Conservation (phyloP, 2,797 vertebrate genomes). For the Enteromius anoplus region DNA sequence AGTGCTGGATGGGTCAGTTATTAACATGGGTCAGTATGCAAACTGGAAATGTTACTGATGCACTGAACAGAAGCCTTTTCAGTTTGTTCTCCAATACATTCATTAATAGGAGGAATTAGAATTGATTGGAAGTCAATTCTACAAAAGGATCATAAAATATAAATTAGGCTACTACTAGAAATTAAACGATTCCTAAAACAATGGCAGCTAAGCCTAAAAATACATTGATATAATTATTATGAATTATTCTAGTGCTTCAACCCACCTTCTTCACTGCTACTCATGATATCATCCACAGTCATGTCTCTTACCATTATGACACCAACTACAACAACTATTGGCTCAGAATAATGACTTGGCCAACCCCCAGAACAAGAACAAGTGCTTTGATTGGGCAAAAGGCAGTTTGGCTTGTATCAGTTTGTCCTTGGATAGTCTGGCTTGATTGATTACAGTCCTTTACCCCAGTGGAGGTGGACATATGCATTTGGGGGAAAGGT, state of each 20-base stretch:
- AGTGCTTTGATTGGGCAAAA: slow-evolving; percentile 70
- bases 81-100: background rate
- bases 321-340: slow-evolving; percentile 73
- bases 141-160: background rate
- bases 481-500: slow-evolving; percentile 64
- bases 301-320: slow-evolving; percentile 66
- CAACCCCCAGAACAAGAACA: slow-evolving; percentile 66
- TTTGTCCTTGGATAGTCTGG: slow-evolving; percentile 72
- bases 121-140: background rate
- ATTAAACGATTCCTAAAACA: background rate
- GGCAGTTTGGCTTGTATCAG: slow-evolving; percentile 69
- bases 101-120: background rate
- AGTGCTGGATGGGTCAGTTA: slow-evolving; percentile 67
- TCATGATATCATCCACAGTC: slow-evolving; percentile 64
- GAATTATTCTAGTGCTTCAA: background rate
- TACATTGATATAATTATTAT: background rate
- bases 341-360: slow-evolving; percentile 70
- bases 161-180: background rate
- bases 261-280: slow-evolving; percentile 43
- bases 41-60: background rate
- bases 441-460: slow-evolving; percentile 69
- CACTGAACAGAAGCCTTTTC: background rate
- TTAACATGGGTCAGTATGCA: slow-evolving; percentile 55
- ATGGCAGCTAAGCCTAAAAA: background rate
- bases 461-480: slow-evolving; percentile 65